phyloP scores from a whole-genome alignment of 2,888 invertebrate species.

The Salticus scenicus region DNA sequence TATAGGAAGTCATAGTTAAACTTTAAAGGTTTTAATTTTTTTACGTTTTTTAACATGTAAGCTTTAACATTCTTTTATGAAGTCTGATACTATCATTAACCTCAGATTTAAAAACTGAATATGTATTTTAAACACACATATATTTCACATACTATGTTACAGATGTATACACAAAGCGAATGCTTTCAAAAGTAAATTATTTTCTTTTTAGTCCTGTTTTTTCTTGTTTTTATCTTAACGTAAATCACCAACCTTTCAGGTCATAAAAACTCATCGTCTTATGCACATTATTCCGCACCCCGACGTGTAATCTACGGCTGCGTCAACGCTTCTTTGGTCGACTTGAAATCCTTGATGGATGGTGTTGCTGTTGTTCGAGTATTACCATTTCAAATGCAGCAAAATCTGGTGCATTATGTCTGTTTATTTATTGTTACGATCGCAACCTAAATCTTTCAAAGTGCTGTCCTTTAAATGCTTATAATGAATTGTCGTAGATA shows the following conservation, averaged over 20 bases:
- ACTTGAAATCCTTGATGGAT: constrained; percentile 16
- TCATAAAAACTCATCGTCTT: neutral
- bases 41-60: too few species aligned
- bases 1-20: too few species aligned
- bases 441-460: constrained; percentile 4
- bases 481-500: constrained; percentile 3
- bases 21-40: too few species aligned
- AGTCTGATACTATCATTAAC: too few species aligned
- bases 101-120: too few species aligned
- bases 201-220: neutral
- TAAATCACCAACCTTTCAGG: neutral
- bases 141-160: too few species aligned
- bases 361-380: neutral
- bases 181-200: neutral
- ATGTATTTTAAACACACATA: too few species aligned
- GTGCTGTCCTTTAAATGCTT: neutral
- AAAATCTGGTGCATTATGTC: constrained; percentile 2
- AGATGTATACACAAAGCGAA: too few species aligned
- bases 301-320: constrained; percentile 15
- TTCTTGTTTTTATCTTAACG: neutral
- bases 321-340: neutral
- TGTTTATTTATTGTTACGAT: neutral
- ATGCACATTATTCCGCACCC: neutral
- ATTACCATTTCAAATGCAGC: constrained; percentile 2
- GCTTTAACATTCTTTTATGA: too few species aligned